A percentile compares a stretch with the other conserved stretches of the same genome.
phyloP scores from a whole-genome alignment of 2,888 invertebrate species.

The Lithophane ornitopus region DNA sequence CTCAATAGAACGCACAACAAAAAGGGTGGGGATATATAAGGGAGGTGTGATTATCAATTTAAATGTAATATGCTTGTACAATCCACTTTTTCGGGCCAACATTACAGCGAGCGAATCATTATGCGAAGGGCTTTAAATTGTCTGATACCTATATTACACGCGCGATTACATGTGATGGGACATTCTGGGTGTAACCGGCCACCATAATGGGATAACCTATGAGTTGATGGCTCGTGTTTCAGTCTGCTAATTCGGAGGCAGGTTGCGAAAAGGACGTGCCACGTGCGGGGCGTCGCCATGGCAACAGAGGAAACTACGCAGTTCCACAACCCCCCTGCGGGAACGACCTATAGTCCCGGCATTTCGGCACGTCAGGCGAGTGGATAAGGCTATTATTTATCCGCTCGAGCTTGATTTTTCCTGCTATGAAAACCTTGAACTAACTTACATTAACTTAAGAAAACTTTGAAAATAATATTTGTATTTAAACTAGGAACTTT shows the following conservation, averaged over 20 bases:
- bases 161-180: slow-evolving; percentile 76
- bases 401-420: slow-evolving; percentile 30
- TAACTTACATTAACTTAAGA: not conserved
- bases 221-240: slow-evolving; percentile 75
- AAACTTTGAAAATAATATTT: not conserved
- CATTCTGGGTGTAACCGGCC: slow-evolving; percentile 74
- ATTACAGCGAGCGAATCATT: slow-evolving; percentile 56
- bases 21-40: no score
- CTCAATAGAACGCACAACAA: slow-evolving; percentile 65
- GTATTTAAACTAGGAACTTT: not conserved
- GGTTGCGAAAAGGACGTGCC: slow-evolving; percentile 76
- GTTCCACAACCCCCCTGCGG: slow-evolving; percentile 78
- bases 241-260: slow-evolving; percentile 80
- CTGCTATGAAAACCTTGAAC: slow-evolving; percentile 3
- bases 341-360: slow-evolving; percentile 67
- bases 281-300: slow-evolving; percentile 88
- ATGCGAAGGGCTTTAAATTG: slow-evolving; percentile 59
- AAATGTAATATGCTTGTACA: slow-evolving; percentile 68
- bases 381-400: slow-evolving; percentile 69
- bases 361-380: slow-evolving; percentile 69
- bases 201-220: slow-evolving; percentile 77
- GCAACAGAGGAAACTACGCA: slow-evolving; percentile 87
- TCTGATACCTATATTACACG: slow-evolving; percentile 68
- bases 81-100: slow-evolving; percentile 22
- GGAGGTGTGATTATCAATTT: slow-evolving; percentile 76